These are phyloP conservation scores for Peucedramus taeniatus DNA, from an alignment of 2,113 vertebrate species.

Conservation along the genomic window DNA sequence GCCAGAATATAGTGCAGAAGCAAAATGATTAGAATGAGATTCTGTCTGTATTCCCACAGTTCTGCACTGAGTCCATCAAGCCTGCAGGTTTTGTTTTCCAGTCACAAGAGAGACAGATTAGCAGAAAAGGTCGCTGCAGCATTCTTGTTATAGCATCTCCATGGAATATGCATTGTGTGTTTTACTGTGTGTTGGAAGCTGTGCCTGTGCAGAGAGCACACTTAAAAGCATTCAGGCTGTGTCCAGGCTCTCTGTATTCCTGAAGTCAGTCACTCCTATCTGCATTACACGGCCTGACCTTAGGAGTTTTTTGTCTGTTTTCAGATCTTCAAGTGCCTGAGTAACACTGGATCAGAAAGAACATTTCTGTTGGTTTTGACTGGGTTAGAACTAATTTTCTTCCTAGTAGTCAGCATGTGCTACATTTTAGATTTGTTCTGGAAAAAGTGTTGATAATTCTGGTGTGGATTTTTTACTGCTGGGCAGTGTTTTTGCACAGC, in stretches of 20 bases:
- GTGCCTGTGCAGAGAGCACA: not conserved
- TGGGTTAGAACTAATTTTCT: not conserved
- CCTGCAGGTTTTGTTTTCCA: not conserved
- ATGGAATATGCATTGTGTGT: not conserved
- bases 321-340: not conserved
- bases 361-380: not conserved
- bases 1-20: not conserved
- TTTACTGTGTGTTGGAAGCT: rapidly evolving
- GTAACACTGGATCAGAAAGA: not conserved
- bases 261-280: not conserved
- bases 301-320: not conserved
- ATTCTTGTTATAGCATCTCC: not conserved
- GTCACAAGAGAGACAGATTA: not conserved
- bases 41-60: not conserved
- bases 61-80: not conserved
- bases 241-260: not conserved
- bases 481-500: not conserved
- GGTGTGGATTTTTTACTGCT: not conserved
- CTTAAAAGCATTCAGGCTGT: not conserved
- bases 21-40: not conserved
- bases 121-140: not conserved
- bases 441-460: not conserved
- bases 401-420: not conserved
- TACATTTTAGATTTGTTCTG: not conserved
- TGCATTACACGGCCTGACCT: not conserved